Evolutionary conservation across 2,797 vertebrate species (phyloP).

Genomic region (Anabas testudineus): DNA sequence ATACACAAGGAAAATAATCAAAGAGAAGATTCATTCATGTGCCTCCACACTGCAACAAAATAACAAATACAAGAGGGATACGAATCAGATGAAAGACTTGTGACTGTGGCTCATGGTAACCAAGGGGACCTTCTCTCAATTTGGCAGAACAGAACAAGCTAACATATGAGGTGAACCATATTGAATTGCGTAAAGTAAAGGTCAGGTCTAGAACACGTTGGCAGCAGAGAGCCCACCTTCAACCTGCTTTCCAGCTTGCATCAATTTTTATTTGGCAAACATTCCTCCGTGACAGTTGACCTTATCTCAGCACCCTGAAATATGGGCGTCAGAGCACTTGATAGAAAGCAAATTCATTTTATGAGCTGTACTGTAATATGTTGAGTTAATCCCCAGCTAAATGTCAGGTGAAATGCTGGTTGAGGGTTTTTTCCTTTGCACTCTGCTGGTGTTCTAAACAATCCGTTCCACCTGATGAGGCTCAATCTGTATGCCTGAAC

Average conservation of each 20-base stretch:
- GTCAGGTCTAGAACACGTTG: conserved; percentile 72
- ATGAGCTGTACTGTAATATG: conserved; percentile 74
- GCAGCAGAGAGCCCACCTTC: conserved; percentile 77
- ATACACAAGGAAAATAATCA: conserved; percentile 2
- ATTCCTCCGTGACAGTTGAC: conserved; percentile 86
- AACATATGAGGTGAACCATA: conserved; percentile 64
- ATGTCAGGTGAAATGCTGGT: conserved; percentile 81
- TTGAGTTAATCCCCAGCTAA: conserved; percentile 84
- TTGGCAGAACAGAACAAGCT: conserved; percentile 63
- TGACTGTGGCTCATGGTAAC: conserved; percentile 27
- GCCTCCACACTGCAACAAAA: conserved; percentile 19
- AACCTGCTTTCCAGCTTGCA: conserved; percentile 78
- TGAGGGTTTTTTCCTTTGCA: conserved; percentile 26
- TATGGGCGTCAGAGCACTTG: conserved; percentile 67
- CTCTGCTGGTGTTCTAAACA: conserved; percentile 48
- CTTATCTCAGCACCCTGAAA: conserved; percentile 85
- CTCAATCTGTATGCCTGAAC: conserved; percentile 47
- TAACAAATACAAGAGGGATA: conserved; percentile 27
- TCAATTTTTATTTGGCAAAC: conserved; percentile 84
- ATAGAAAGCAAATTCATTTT: conserved; percentile 84
- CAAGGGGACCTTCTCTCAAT: conserved; percentile 31
- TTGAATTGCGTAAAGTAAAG: conserved; percentile 81
- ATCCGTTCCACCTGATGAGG: conserved; percentile 58
- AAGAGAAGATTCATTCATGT: conserved; percentile 16
- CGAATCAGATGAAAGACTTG: conserved; percentile 41